Conservation (phyloP, 2,797 vertebrate genomes). For the Emys orbicularis region DNA sequence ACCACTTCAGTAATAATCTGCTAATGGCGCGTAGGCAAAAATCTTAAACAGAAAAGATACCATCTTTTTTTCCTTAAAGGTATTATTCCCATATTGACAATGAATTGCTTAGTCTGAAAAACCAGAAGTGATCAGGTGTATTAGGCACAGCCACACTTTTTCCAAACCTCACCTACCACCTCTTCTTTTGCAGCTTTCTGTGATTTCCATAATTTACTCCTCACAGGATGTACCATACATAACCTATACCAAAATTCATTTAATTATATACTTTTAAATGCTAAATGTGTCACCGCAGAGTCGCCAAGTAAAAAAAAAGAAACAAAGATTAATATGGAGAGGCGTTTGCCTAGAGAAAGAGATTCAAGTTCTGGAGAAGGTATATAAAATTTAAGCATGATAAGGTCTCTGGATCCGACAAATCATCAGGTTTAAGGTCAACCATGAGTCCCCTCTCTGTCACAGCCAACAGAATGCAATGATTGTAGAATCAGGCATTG, state of each 20-base stretch:
- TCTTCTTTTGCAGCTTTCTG: neutral
- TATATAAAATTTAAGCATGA: slow-evolving; percentile 45
- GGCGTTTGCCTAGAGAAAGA: neutral
- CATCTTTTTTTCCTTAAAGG: neutral
- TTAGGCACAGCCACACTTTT: neutral
- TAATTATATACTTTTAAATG: neutral
- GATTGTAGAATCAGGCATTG: slow-evolving; percentile 48
- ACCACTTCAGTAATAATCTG: neutral
- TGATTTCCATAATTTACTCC: neutral
- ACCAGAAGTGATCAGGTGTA: neutral
- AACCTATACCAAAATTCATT: neutral
- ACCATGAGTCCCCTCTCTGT: slow-evolving; percentile 59
- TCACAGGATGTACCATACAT: neutral
- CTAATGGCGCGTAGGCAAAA: neutral
- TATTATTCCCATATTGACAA: neutral
- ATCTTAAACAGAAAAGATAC: neutral
- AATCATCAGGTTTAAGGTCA: slow-evolving; percentile 49
- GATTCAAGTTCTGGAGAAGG: neutral
- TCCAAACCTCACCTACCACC: neutral
- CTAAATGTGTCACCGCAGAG: neutral
- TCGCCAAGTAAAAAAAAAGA: neutral
- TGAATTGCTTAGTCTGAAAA: neutral
- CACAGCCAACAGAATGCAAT: slow-evolving; percentile 58
- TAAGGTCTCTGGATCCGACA: slow-evolving; percentile 45
- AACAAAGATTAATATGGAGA: neutral